Base-by-base conservation (phyloP, 2,113 vertebrate genomes). In the Scortum barcoo region DNA sequence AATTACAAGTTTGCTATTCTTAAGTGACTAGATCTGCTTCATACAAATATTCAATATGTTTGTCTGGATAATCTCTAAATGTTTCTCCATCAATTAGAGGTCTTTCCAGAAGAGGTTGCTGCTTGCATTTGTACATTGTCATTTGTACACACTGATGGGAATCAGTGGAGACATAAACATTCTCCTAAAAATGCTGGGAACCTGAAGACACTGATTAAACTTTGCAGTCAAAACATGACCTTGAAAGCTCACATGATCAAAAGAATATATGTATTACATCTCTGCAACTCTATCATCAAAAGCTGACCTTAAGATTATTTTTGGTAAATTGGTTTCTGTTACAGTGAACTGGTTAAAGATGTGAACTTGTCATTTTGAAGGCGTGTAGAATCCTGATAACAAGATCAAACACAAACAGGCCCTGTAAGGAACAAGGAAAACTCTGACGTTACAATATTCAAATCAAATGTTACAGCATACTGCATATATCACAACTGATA, bases 381-480 rank as follows among this genome's bases (percentile, higher is more conserved):
- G 10, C 33, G 19, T 10, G 33, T 24, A 6, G 26, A 57, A 16
- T 19, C 10, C n/a, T 44, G 12, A 20, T 56, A 38, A n/a, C n/a
- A 46, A 40, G 30, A 42, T 6, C 4, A 10, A 54, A 57, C 19
- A 38, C 19, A 42, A 57, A 30, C 19, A 22, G 11, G 22, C 20
- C 65, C 24, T 50, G 36, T 22, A 51, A 48, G 46, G 4, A 36
- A 40, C 54, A 46, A 62, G 5, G 13, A 36, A 67, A 73, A 24
- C 60, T 72, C 19, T 5, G 28, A 71, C 68, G 66, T 73, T 70
- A 57, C 40, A 61, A 33, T 66, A 61, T 72, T 71, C 28, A 78
- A 71, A 67, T 81, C 26, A 73, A 76, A 54, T 40, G n/a, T 36
- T 36, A 38, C 40, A 24, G 26, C 24, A 26, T 44, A 78, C 14